Conservation (phyloP, 2,113 vertebrate genomes). For the Semicossyphus pulcher region DNA sequence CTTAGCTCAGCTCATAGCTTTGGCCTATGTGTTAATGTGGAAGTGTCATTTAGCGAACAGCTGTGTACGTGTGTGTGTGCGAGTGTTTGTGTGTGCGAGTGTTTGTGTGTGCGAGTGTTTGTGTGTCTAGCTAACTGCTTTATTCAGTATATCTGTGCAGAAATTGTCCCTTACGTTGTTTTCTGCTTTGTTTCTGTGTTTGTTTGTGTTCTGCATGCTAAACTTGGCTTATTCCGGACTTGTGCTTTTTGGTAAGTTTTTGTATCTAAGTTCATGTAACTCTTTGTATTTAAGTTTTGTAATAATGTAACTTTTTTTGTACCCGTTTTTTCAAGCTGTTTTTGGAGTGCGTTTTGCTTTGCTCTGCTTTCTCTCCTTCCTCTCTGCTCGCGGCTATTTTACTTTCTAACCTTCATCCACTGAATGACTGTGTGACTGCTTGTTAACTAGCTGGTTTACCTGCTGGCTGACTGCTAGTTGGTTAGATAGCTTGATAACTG, state of each 20-base stretch:
- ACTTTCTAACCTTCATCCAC: slow-evolving; percentile 39
- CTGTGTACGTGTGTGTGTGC: slow-evolving; percentile 1
- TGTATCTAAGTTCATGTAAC: slow-evolving; percentile 74
- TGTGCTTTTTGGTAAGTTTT: slow-evolving; percentile 99
- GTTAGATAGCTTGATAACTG: slow-evolving; percentile 3
- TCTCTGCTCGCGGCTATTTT: slow-evolving; percentile 28
- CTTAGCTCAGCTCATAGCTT: slow-evolving; percentile 61
- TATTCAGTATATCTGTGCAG: slow-evolving; percentile 76
- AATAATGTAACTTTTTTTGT: slow-evolving; percentile 43
- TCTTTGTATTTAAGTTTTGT: slow-evolving; percentile 71
- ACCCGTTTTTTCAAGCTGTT: slow-evolving; percentile 48
- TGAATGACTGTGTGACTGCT: slow-evolving; percentile 53
- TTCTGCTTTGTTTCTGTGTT: slow-evolving; percentile 80
- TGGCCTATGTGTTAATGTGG: slow-evolving; percentile 46
- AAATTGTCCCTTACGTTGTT: slow-evolving; percentile 77
- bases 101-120: not conserved
- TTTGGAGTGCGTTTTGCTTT: slow-evolving; percentile 60
- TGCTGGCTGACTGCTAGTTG: slow-evolving; percentile 3
- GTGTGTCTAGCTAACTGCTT: slow-evolving; percentile 67
- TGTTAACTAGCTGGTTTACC: slow-evolving; percentile 11
- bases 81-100: not conserved
- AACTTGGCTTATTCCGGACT: slow-evolving; percentile 99
- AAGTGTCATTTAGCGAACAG: slow-evolving; percentile 40
- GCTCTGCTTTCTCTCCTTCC: slow-evolving; percentile 47
- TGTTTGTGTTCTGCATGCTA: slow-evolving; percentile 98